phyloP scores from a whole-genome alignment of 1,140 invertebrate species.

The Eupristina koningsbergeri region DNA sequence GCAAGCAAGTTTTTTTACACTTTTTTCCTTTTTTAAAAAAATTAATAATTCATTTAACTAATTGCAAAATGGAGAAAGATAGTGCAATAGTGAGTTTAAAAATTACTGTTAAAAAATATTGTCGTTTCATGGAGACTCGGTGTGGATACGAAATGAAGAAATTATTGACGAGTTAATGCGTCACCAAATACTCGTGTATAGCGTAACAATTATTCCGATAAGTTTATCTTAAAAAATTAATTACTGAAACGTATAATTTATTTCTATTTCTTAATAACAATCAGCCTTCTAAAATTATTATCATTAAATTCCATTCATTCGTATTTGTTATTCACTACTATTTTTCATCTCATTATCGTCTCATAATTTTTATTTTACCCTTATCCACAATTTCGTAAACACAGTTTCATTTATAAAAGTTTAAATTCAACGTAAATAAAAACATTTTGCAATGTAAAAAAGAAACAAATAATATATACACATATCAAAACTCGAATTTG shows the following conservation, averaged over 20 bases:
- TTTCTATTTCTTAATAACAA: not conserved
- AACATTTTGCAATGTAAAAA: too few species aligned
- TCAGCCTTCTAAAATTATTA: not conserved
- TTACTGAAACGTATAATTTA: not conserved
- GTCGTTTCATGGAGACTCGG: not conserved
- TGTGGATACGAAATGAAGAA: too few species aligned
- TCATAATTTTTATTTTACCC: not conserved
- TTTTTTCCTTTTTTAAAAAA: too few species aligned
- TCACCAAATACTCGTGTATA: not conserved
- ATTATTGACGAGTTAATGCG: not conserved
- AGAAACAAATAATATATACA: too few species aligned
- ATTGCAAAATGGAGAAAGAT: too few species aligned
- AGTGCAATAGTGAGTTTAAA: too few species aligned
- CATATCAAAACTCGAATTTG: too few species aligned
- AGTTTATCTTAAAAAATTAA: not conserved
- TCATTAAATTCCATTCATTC: conserved; percentile 1
- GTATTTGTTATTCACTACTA: conserved; percentile 1
- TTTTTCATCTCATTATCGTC: not conserved
- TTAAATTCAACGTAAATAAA: too few species aligned
- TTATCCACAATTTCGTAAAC: not conserved
- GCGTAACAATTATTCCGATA: not conserved
- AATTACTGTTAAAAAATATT: not conserved
- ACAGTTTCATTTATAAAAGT: too few species aligned
- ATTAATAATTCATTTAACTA: too few species aligned
- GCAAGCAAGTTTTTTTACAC: too few species aligned